Percentiles rank a stretch among this genome's conserved stretches.
Evolutionary conservation across 2,113 vertebrate species (phyloP).

Genomic region (Triplophysa rosa): DNA sequence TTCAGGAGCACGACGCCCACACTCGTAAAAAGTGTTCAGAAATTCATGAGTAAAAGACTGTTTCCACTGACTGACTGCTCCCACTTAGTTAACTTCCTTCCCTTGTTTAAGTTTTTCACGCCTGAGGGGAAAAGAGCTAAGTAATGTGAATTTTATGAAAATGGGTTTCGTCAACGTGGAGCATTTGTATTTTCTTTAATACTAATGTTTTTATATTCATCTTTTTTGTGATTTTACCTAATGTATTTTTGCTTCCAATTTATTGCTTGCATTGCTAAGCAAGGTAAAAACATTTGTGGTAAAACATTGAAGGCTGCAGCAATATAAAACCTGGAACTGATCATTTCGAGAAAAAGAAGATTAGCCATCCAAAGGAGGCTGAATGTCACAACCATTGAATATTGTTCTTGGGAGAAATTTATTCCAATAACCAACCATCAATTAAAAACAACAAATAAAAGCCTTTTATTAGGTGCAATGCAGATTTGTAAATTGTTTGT

Average conservation of each 20-base stretch:
- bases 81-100: slow-evolving; percentile 42
- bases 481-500: slow-evolving; percentile 9
- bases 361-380: slow-evolving; percentile 1
- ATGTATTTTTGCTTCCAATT: too few relatives aligned
- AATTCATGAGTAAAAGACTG: slow-evolving; percentile 42
- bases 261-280: too few relatives aligned
- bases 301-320: neutral
- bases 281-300: too few relatives aligned
- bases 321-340: neutral
- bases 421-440: neutral
- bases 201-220: neutral
- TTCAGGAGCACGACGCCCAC: slow-evolving; percentile 79
- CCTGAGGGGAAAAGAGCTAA: neutral
- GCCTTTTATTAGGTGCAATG: neutral
- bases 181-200: neutral
- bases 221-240: too few relatives aligned
- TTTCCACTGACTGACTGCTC: slow-evolving; percentile 45
- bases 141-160: slow-evolving; percentile 7
- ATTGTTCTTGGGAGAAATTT: neutral
- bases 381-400: slow-evolving; percentile 6
- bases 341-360: neutral
- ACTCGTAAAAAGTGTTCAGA: slow-evolving; percentile 37
- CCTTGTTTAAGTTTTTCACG: slow-evolving; percentile 16
- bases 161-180: neutral
- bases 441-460: neutral